Base-by-base conservation (phyloP, 2,888 invertebrate species). In the Leucoptera coffeella region DNA sequence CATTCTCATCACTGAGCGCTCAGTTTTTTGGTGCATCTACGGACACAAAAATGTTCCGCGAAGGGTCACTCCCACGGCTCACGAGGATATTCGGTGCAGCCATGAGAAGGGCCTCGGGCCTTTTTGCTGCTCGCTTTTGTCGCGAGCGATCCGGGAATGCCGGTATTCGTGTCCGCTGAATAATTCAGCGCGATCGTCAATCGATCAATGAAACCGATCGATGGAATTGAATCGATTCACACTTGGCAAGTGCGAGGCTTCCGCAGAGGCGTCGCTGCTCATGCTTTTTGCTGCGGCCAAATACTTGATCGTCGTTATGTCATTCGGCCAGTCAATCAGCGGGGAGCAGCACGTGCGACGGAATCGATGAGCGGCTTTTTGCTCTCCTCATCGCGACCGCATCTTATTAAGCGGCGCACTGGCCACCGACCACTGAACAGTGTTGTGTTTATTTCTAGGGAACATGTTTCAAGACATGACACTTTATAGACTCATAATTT, bases 1-100 rank as follows among this genome's bases (percentile, higher is more conserved):
- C 67, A 64, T 69, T 67, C 67, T 67, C 67, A 67, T 67, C 69
- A 67, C 67, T 61, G 49, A 65, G 57, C 50, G 57, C 41, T 52
- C 32, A 41, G 52, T 65, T 65, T 67, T 64, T 54, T 47, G 46
- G 32, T 40, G 42, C 47, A 48, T 47, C 45, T 41, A 39, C 41
- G 42, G 41, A 38, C 50, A 15, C 38, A 56, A 50, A 52, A 51
- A 50, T 47, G 51, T 46, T 42, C 46, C 39, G 41, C 35, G 37
- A 19, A 10, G 15, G 45, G 41, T 47, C 52, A 55, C 58, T 64
- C 62, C 56, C 62, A 62, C 61, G 64, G 40, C 29, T 37, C 35
- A 33, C 36, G 45, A 17, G 44, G 40, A 49, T 45, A 52, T 55
- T 60, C 41, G 50, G 55, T 48, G 38, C 42, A 45, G 40, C 46